phyloP scores from a whole-genome alignment of 2,888 invertebrate genomes.

The Xestia ashworthii region DNA sequence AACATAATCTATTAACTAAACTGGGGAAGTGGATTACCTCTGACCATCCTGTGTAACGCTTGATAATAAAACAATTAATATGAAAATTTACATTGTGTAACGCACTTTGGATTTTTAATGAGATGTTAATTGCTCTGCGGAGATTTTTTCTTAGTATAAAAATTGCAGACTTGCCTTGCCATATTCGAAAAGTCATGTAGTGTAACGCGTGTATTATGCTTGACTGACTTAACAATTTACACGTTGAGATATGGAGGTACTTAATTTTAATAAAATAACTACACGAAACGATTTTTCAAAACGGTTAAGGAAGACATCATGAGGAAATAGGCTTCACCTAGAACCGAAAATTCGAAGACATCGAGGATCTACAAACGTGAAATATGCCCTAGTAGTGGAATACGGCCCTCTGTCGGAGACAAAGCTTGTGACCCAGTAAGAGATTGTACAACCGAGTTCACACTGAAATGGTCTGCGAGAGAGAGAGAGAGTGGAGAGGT shows the following conservation, averaged over 20 bases:
- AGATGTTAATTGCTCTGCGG: conserved; percentile 14
- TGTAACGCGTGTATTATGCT: background rate
- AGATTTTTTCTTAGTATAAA: conserved; percentile 6
- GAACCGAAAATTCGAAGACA: background rate
- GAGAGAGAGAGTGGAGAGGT: too few species aligned
- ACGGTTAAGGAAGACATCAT: background rate
- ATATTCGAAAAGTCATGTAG: background rate
- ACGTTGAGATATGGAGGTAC: background rate
- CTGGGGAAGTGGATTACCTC: conserved; percentile 69
- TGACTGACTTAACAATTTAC: conserved; percentile 5
- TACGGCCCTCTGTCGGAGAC: background rate
- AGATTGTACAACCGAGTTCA: too few species aligned
- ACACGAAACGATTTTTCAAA: background rate
- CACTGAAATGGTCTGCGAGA: too few species aligned
- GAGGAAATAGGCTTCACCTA: background rate
- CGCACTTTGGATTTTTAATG: conserved; percentile 28
- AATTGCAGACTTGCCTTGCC: background rate
- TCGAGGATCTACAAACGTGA: background rate
- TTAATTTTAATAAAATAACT: background rate
- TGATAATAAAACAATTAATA: conserved; percentile 81
- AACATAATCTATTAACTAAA: conserved; percentile 60
- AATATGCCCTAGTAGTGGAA: background rate
- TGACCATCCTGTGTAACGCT: conserved; percentile 77
- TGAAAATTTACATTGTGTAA: conserved; percentile 77
- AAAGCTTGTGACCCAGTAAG: background rate